Base-by-base conservation (phyloP, 2,888 invertebrate species). In the Temnothorax unifasciatus region DNA sequence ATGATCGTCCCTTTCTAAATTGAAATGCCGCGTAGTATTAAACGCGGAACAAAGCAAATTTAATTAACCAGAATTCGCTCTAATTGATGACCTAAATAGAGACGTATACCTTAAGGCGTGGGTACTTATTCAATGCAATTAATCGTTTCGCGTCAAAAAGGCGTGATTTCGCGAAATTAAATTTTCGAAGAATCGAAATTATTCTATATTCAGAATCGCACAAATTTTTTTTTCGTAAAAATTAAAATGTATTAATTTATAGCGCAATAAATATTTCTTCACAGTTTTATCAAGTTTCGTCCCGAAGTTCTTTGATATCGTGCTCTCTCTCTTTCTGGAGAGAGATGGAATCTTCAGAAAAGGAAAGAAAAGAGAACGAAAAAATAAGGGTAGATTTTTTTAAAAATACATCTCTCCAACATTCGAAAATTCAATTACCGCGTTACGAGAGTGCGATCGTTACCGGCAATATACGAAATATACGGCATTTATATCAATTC, bases 1-100 rank as follows among this genome's bases (percentile, higher is more conserved):
- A 71, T 59, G 66, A 71, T 79, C 38, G 38, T 25, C 47, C 41
- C 47, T 71, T 50, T 54, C 73, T 71, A 34, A 71, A 59, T 71
- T 71, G 38, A 79, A 25, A 50, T 47, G 73, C 47, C 59, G 18
- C 59, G 59, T 61, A 38, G 59, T 79, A 59, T 47, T 71, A 79
- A 64, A 79, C 9, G 52, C n/a, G 21, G 47, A 29, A 79, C 79
- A 71, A 79, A 79, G 79, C 71, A 73, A 61, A 79, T 79, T 79
- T 13, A 79, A 79, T 79, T 79, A 79, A 57, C 54, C 15, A 73
- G 73, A 79, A 71, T 79, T 71, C 59, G 44, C 59, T 38, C 21
- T 79, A 79, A 79, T 79, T 71, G 73, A 61, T 44, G 59, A 71
- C 47, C 73, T 25, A 59, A 59, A 79, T 71, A 73, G 38, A 21